phyloP scores from a whole-genome alignment of 2,113 vertebrate genomes.

The Nycticebus coucang region DNA sequence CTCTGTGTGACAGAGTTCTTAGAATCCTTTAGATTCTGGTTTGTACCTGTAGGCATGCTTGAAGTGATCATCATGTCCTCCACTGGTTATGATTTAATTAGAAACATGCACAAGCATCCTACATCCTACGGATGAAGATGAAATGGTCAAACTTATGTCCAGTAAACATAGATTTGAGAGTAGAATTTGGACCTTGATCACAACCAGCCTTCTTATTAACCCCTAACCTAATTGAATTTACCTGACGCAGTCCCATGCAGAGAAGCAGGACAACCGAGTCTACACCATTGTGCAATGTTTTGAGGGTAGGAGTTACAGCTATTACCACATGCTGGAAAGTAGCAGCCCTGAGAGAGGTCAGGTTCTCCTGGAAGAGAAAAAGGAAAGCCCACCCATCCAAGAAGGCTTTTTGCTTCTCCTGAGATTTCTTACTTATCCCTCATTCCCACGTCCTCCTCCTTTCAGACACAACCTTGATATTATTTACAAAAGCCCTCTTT shows the following conservation, averaged over 20 bases:
- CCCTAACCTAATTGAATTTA: background rate
- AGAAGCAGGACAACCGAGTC: background rate
- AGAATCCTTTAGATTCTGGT: slow-evolving; percentile 9
- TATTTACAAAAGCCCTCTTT: background rate
- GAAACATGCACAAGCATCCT: background rate
- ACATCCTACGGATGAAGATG: background rate
- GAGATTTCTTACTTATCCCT: no score
- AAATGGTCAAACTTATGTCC: slow-evolving; percentile 49
- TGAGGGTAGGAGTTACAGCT: background rate
- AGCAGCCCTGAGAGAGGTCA: background rate
- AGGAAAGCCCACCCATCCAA: background rate
- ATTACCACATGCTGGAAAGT: background rate
- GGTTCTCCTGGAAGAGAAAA: background rate
- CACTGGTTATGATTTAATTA: slow-evolving; percentile 21
- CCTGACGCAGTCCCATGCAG: background rate
- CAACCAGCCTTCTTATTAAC: background rate
- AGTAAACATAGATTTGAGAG: background rate
- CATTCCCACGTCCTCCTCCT: background rate
- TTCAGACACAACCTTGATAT: background rate
- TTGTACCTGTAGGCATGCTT: background rate
- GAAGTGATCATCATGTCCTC: background rate
- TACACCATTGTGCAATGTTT: background rate
- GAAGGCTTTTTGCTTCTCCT: background rate
- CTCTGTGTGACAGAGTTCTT: background rate
- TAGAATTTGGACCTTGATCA: slow-evolving; percentile 6